Conservation (phyloP, 2,797 vertebrate species). For the Sebastolobus altivelis region DNA sequence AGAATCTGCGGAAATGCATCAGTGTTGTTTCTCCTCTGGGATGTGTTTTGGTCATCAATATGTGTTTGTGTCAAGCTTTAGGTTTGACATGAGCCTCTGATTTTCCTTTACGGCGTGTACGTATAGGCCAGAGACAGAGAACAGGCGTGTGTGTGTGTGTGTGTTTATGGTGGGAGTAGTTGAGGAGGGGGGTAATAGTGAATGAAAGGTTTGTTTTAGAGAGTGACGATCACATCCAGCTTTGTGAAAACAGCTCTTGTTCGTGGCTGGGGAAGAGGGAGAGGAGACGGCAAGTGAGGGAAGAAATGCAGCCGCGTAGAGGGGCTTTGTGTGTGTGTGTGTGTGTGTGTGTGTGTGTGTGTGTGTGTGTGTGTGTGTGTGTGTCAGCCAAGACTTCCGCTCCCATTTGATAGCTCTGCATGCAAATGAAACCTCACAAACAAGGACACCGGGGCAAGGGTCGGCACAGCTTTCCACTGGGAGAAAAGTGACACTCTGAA, state of each 20-base stretch:
- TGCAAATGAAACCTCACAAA: constrained; percentile 85
- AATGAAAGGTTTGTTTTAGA: constrained; percentile 84
- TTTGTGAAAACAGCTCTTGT: constrained; percentile 85
- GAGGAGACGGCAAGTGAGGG: constrained; percentile 60
- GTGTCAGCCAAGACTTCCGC: constrained; percentile 77
- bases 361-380: constrained; percentile 36
- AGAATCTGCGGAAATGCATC: constrained; percentile 22
- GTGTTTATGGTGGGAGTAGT: constrained; percentile 61
- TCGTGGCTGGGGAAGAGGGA: constrained; percentile 59
- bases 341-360: constrained; percentile 21
- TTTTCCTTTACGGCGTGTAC: constrained; percentile 35
- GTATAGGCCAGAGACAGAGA: constrained; percentile 38
- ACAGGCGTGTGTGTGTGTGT: constrained; percentile 50
- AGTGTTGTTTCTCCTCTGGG: background rate
- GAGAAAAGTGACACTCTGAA: constrained; percentile 60
- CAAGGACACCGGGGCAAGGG: constrained; percentile 79
- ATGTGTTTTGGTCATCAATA: constrained; percentile 18
- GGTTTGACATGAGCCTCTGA: constrained; percentile 30
- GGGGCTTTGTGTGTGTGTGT: constrained; percentile 23
- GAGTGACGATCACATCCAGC: constrained; percentile 76
- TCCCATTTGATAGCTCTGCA: constrained; percentile 74
- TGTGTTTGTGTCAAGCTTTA: constrained; percentile 5
- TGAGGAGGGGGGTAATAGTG: constrained; percentile 40
- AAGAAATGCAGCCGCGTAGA: constrained; percentile 59
- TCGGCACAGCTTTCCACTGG: constrained; percentile 70